Evolutionary conservation across 2,113 vertebrate species (phyloP).

Genomic region (Ailurus styani): DNA sequence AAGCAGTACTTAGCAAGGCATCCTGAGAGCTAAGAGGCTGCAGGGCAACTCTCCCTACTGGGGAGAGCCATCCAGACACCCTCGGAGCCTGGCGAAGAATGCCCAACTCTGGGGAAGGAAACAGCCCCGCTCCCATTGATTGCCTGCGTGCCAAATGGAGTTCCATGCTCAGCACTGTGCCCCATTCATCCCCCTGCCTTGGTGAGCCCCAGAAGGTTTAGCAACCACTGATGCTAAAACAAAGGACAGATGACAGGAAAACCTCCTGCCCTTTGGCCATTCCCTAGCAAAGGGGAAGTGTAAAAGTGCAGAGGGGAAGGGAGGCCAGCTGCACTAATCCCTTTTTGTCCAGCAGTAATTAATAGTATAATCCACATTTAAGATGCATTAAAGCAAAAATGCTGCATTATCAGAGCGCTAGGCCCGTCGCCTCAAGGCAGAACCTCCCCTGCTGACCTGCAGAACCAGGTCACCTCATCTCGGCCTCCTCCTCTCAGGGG

Average conservation of each 20-base stretch:
- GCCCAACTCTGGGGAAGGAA: background rate
- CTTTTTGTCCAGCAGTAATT: slow-evolving; percentile 69
- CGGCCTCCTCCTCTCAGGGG: slow-evolving; percentile 31
- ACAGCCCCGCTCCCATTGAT: background rate
- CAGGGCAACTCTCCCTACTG: fast-evolving
- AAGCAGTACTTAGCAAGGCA: background rate
- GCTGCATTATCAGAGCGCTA: slow-evolving; percentile 41
- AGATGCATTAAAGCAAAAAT: slow-evolving; percentile 66
- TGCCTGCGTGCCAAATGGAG: background rate
- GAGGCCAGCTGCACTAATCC: slow-evolving; percentile 55
- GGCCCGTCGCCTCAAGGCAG: slow-evolving; percentile 28
- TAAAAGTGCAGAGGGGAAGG: slow-evolving; percentile 33
- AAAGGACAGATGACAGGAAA: slow-evolving; percentile 59
- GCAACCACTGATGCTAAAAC: slow-evolving; percentile 36
- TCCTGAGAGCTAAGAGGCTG: background rate
- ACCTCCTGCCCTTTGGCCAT: slow-evolving; percentile 41
- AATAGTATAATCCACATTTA: slow-evolving; percentile 71
- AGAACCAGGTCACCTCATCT: slow-evolving; percentile 52
- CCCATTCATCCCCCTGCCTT: background rate
- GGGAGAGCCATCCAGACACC: background rate
- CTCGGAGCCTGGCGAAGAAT: background rate
- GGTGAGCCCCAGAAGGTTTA: background rate
- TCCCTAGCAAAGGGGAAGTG: slow-evolving; percentile 53
- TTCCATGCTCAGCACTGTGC: background rate
- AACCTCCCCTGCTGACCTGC: slow-evolving; percentile 61